Conservation (phyloP, 2,888 invertebrate genomes). For the Lithophane semibrunnea region DNA sequence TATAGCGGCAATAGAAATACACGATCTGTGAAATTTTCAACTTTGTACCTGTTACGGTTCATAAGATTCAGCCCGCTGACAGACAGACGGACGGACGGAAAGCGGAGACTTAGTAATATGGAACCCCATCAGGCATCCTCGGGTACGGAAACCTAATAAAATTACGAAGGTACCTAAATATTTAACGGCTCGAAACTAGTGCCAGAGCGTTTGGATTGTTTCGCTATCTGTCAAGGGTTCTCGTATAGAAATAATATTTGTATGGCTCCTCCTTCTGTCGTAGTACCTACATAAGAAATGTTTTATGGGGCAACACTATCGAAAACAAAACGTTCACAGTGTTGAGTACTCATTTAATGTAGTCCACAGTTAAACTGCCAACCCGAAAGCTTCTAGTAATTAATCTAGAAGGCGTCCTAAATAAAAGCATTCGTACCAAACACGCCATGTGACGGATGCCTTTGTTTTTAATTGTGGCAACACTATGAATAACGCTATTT, state of each 20-base stretch:
- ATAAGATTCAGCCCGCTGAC: too few species aligned
- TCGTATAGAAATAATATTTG: neutral
- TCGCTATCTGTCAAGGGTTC: neutral
- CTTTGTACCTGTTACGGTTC: too few species aligned
- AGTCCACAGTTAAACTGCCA: conserved; percentile 44
- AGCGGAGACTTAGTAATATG: too few species aligned
- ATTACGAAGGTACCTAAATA: neutral
- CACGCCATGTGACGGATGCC: conserved; percentile 53
- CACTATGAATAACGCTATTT: conserved; percentile 45
- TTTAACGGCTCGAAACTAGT: neutral
- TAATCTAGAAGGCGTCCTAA: conserved; percentile 43
- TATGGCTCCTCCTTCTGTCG: neutral
- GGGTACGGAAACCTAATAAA: neutral
- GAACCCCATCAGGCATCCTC: too few species aligned
- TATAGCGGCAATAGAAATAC: too few species aligned
- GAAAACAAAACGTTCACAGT: neutral
- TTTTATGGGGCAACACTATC: neutral
- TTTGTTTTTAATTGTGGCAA: conserved; percentile 51
- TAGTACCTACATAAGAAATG: neutral
- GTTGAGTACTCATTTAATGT: conserved; percentile 46
- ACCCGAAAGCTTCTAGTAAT: conserved; percentile 37
- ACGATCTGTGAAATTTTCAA: too few species aligned
- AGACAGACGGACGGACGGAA: too few species aligned
- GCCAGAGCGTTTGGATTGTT: neutral
- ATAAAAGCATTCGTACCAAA: conserved; percentile 45